Conservation (phyloP, 2,113 vertebrate genomes). For the Apteryx owenii region DNA sequence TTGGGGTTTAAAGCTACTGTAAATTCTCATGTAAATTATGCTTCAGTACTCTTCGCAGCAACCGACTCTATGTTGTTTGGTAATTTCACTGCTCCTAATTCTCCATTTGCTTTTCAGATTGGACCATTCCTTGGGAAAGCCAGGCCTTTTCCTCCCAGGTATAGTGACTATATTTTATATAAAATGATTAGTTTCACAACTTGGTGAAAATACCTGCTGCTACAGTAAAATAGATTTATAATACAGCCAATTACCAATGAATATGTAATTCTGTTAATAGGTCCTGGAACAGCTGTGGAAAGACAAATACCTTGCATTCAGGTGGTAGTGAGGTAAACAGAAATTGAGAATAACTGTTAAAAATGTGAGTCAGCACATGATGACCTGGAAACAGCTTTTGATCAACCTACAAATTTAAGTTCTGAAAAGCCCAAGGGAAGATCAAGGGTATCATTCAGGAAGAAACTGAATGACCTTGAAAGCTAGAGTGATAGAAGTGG, state of each 20-base stretch:
- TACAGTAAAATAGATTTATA: not conserved
- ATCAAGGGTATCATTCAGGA: not conserved
- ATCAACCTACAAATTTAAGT: not conserved
- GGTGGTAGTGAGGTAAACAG: not conserved
- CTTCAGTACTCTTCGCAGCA: not conserved
- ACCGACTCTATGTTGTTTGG: not conserved
- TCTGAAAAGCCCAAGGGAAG: not conserved
- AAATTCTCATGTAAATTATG: slow-evolving; percentile 17
- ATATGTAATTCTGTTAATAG: not conserved
- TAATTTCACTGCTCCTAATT: slow-evolving; percentile 8
- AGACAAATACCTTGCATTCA: not conserved
- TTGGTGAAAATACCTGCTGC: not conserved
- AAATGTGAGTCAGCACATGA: not conserved
- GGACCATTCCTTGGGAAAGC: slow-evolving; percentile 83
- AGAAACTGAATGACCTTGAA: not conserved
- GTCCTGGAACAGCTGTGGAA: not conserved
- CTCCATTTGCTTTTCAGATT: slow-evolving; percentile 68
- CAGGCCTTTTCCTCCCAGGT: slow-evolving; percentile 83
- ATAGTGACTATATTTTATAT: slow-evolving; percentile 21
- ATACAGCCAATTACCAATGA: not conserved
- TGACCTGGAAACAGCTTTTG: not conserved
- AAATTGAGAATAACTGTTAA: not conserved
- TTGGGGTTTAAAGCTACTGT: slow-evolving; percentile 7
- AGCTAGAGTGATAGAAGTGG: not conserved
- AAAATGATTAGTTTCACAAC: not conserved